Evolutionary conservation across 30 jellyfish, hydroid and myxozoan species (phyloP).

Genomic region (Aurelia coerulea): DNA sequence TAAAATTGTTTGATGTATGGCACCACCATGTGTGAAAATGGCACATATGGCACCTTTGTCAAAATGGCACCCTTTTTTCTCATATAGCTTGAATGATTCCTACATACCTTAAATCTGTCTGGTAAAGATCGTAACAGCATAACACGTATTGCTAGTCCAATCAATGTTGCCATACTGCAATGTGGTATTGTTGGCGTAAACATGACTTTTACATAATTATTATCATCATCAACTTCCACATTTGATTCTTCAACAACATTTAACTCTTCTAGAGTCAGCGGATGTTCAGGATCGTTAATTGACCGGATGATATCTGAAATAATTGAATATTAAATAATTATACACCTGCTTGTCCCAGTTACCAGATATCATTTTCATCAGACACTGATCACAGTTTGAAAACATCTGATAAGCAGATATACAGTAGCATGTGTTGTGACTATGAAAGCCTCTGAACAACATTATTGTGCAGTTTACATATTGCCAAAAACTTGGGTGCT

Average conservation of each 20-base stretch:
- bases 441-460: too few relatives aligned
- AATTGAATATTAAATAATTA: not conserved
- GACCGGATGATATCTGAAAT: slow-evolving; percentile 70
- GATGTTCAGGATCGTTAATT: slow-evolving; percentile 96
- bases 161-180: slow-evolving; percentile 97
- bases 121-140: slow-evolving; percentile 91
- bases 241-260: slow-evolving; percentile 84
- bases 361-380: not conserved
- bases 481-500: too few relatives aligned
- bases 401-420: not conserved
- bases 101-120: slow-evolving; percentile 80
- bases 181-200: slow-evolving; percentile 98
- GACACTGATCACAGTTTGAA: not conserved
- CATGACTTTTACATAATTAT: slow-evolving; percentile 54
- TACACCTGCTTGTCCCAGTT: not conserved
- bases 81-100: not conserved
- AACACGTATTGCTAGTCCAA: slow-evolving; percentile 91
- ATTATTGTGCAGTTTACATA: too few relatives aligned
- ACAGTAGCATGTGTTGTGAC: too few relatives aligned
- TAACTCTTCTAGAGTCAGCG: slow-evolving; percentile 91
- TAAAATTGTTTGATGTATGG: too few relatives aligned
- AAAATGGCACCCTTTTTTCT: too few relatives aligned
- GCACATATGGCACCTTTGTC: too few relatives aligned
- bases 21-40: too few relatives aligned
- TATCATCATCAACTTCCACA: slow-evolving; percentile 74